Conservation (phyloP, 2,888 invertebrate genomes). For the Platypus cylindrus region DNA sequence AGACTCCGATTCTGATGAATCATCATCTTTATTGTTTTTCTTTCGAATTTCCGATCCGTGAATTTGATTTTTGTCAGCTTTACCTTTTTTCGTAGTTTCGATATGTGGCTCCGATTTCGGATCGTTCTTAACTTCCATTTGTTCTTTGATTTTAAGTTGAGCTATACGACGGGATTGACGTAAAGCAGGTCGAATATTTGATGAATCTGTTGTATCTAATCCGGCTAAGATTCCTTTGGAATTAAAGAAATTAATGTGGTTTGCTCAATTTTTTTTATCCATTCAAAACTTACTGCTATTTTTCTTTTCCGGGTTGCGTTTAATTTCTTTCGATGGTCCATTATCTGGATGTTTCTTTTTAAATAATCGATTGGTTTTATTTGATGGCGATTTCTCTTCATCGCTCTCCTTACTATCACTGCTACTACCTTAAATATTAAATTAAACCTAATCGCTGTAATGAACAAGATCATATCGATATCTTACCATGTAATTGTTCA, state of each 20-base stretch:
- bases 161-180: conserved; percentile 77
- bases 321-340: conserved; percentile 14
- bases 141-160: conserved; percentile 75
- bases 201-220: conserved; percentile 33
- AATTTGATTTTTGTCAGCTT: conserved; percentile 15
- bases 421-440: conserved; percentile 28
- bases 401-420: conserved; percentile 30
- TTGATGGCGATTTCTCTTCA: conserved; percentile 18
- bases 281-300: conserved; percentile 17
- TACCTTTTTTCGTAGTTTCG: conserved; percentile 6
- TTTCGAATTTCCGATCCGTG: conserved; percentile 26
- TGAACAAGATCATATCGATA: neutral
- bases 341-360: conserved; percentile 8
- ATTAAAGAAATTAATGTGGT: no score
- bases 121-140: conserved; percentile 45
- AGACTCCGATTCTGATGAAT: conserved; percentile 26
- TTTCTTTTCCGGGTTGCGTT: conserved; percentile 19
- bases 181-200: conserved; percentile 41
- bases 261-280: no score
- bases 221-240: conserved; percentile 35
- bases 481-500: conserved; percentile 23
- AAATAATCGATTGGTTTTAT: conserved; percentile 7
- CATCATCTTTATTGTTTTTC: conserved; percentile 20
- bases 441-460: conserved; percentile 1
- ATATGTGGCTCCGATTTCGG: neutral